Base-by-base conservation (phyloP, 2,797 vertebrate species). In the Danio choprae region DNA sequence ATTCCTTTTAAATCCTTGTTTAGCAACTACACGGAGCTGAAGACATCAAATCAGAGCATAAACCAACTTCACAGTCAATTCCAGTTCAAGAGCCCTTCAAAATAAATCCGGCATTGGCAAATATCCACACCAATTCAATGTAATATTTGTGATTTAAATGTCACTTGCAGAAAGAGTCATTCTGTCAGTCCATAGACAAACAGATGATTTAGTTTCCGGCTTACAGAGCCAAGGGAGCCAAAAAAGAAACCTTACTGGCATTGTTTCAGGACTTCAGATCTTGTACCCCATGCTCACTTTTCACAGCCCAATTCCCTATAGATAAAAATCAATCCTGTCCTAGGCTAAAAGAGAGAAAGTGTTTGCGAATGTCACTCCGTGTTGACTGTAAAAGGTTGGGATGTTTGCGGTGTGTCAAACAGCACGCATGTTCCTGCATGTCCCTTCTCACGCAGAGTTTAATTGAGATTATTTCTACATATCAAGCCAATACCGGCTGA, bases 391-490 rank as follows among this genome's bases (percentile, higher is more conserved):
- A 73, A 73, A 12, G 7, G 15, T 48, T 22, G 41, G 55, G 55
- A 44, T 36, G 43, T 58, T 46, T 74, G 9, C 13, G 5, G 15
- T 12, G 20, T 22, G 9, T 58, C 41, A 58, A 73, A 59, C 18
- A 18, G 15, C 38, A 53, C 20, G 4, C 18, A 22, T 46, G 22
- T 59, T 59, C 40, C 22, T n/a, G 41, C 18, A 55, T 53, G 40
- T 53, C 83, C 68, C 29, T 55, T 69, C 72, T 40, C 38, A 46
- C 29, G 29, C 74, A 67, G 48, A 81, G 7, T 13, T 81, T 81
- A 79, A 83, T 81, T 74, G 79, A 73, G 74, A 59, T 46, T 29
- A 58, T 80, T 80, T 82, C 44, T 56, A 70, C 41, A 48, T 53
- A 62, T 18, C 55, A 48, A 56, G 72, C 59, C 16, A 72, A 72